These are phyloP conservation scores for Gallinago jamesoni DNA, from an alignment of 2,113 vertebrate species.

Conservation along the genomic window DNA sequence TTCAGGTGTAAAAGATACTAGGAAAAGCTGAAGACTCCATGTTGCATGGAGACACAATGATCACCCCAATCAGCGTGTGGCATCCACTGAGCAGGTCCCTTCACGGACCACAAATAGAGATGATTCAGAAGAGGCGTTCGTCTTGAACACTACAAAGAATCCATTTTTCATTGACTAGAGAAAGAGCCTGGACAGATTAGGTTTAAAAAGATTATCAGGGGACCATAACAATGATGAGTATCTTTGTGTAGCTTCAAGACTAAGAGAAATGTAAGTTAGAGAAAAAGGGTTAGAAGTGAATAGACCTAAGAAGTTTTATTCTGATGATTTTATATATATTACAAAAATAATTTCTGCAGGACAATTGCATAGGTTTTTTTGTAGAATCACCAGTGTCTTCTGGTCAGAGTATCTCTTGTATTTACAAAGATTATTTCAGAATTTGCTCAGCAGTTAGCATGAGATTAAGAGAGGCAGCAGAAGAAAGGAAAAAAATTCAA, in stretches of 20 bases:
- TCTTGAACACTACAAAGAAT: background rate
- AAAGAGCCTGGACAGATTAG: background rate
- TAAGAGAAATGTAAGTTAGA: background rate
- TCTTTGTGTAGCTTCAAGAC: background rate
- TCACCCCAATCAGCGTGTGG: background rate
- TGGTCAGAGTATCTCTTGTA: background rate
- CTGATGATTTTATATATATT: rapidly evolving
- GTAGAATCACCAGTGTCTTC: background rate
- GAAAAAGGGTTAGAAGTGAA: background rate
- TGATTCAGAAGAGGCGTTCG: rapidly evolving
- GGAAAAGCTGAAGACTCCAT: background rate
- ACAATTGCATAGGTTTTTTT: background rate
- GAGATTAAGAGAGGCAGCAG: background rate
- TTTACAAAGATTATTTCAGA: background rate
- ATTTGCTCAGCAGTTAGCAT: background rate
- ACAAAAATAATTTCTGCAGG: background rate
- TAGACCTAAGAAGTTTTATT: background rate
- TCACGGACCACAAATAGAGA: background rate
- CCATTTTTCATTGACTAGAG: background rate
- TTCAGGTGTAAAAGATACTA: background rate
- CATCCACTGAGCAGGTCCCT: background rate
- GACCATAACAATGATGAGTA: background rate
- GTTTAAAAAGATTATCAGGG: background rate
- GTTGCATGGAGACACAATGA: background rate
- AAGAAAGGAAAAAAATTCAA: background rate